Evolutionary conservation across 2,888 invertebrate species (phyloP), one percentile per base, ranked within the genome.

Genomic region (Drosophila mayaguana): DNA sequence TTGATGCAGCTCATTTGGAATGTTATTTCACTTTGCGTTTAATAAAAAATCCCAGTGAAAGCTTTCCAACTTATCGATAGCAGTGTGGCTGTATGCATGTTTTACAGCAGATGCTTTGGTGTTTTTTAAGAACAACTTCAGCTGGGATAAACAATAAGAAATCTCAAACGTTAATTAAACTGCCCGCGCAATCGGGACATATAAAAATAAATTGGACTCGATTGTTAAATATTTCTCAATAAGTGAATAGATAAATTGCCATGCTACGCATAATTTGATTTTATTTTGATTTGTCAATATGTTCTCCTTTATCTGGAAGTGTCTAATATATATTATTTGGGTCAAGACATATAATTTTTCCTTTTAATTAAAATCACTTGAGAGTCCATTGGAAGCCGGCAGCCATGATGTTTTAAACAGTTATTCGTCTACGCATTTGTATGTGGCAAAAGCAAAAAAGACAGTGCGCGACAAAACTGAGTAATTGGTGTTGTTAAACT

Each of bases 291-390:
- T 72, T 68, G 42, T 70, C 56, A 68, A 42, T 63, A 50, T 5
- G 22, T 18, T 36, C 36, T 75, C 16, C 20, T 42, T 46, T 75
- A 74, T 75, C 75, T 60, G 16, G 38, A 72, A 69, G 65, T 68
- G 61, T 0, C n/a, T 68, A 80, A 78, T 78, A 76, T 72, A 56
- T 43, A 34, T n/a, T 38, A 84, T 73, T 75, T 81, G 56, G 84
- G 83, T 83, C 83, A 83, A 81, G 75, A 79, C 40, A 56, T 48
- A 42, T 55, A 7, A 9, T 42, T 32, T 9, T 69, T 69, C 53
- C 18, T 22, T 43, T 12, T 43, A 76, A 64, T 63, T 32, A 60
- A 53, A 45, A 43, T 1, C 14, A 36, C 51, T 63, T 40, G 42
- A 67, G 38, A 14, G 28, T 11, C 18, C 42, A 61, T 45, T 50